phyloP scores from a whole-genome alignment of 2,888 invertebrate species.

The Calameuta filiformis region DNA sequence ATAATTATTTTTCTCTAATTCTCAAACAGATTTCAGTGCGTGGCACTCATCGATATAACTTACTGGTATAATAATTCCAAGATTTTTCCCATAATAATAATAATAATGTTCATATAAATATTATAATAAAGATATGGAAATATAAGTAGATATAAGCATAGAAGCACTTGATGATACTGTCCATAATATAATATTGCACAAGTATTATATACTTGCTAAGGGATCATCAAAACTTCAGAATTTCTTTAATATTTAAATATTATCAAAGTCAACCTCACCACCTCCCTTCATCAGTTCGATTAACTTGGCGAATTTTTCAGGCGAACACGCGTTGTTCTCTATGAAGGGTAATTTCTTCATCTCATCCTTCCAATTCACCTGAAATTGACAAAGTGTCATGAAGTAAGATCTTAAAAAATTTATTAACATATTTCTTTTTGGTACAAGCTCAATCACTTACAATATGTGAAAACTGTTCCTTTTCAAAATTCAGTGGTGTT shows the following conservation, averaged over 20 bases:
- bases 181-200: background rate
- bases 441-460: conserved; percentile 34
- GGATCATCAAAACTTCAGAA: background rate
- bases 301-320: conserved; percentile 43
- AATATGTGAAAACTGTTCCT: conserved; percentile 45
- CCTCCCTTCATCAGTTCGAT: conserved; percentile 35
- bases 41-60: background rate
- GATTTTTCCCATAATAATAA: background rate
- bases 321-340: conserved; percentile 38
- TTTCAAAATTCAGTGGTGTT: conserved; percentile 42
- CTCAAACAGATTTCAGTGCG: background rate
- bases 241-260: conserved; percentile 27
- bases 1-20: background rate
- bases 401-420: background rate
- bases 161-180: background rate
- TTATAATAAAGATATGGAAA: background rate
- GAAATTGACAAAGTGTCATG: conserved; percentile 21
- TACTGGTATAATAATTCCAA: background rate
- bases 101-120: background rate
- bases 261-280: conserved; percentile 40
- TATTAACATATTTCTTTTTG: background rate
- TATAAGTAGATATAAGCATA: background rate
- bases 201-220: background rate
- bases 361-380: conserved; percentile 58
- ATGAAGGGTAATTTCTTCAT: conserved; percentile 55